These are phyloP conservation scores for Onychostruthus taczanowskii DNA, from an alignment of 2,113 vertebrate species.

Conservation along the genomic window DNA sequence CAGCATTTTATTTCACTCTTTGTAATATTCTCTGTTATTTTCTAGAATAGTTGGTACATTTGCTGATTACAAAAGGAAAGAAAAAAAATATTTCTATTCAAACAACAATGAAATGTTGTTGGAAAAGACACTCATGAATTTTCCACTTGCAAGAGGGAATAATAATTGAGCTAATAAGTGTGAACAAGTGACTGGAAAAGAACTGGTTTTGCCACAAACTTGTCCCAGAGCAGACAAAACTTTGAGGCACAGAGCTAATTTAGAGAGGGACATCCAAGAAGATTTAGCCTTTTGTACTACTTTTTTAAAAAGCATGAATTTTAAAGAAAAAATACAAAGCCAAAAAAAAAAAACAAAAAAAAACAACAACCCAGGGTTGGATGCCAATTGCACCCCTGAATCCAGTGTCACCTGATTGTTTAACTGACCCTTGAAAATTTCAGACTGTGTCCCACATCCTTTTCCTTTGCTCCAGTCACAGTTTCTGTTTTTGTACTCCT, in stretches of 20 bases:
- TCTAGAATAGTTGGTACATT: neutral
- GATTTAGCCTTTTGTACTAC: neutral
- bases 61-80: neutral
- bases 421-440: neutral
- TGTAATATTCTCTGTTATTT: neutral
- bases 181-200: neutral
- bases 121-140: neutral
- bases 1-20: neutral
- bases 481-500: neutral
- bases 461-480: neutral
- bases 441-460: neutral
- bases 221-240: neutral
- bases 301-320: neutral
- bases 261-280: neutral
- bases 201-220: neutral
- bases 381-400: fast-evolving
- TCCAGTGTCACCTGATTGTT: neutral
- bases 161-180: neutral
- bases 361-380: too few relatives aligned
- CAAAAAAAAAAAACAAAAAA: neutral
- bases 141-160: neutral
- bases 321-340: neutral
- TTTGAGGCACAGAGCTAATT: neutral
- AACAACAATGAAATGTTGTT: neutral
- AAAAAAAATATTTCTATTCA: neutral